A percentile compares a stretch with the other conserved stretches of the same genome.
Evolutionary conservation across 2,888 invertebrate species (phyloP).

Genomic region (Drosophila anceps): DNA sequence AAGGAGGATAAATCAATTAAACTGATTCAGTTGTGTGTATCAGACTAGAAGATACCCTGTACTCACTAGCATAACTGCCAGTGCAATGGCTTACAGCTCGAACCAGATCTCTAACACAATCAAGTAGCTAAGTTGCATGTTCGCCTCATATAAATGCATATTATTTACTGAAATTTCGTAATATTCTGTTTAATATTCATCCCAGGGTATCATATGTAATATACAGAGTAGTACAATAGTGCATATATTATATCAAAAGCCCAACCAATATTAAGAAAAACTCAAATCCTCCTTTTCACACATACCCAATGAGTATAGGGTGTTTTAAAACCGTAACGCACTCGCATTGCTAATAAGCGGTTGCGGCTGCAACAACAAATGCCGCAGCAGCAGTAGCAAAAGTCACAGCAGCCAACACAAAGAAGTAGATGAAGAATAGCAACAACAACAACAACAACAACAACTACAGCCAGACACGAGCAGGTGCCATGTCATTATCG

Average conservation of each 20-base stretch:
- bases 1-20: too few species aligned
- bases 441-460: not conserved
- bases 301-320: not conserved
- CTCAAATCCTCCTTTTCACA: not conserved
- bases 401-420: slow-evolving; percentile 23
- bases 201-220: too few species aligned
- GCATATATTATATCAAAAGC: not conserved
- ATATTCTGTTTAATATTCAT: too few species aligned
- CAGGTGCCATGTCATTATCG: slow-evolving; percentile 69
- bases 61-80: too few species aligned
- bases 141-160: too few species aligned
- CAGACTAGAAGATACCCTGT: too few species aligned
- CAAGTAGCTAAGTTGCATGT: too few species aligned
- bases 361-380: slow-evolving; percentile 40
- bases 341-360: slow-evolving; percentile 72
- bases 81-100: too few species aligned
- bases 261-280: not conserved
- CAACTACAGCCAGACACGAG: slow-evolving; percentile 6
- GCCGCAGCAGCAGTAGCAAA: slow-evolving; percentile 22
- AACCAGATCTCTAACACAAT: too few species aligned
- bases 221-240: too few species aligned
- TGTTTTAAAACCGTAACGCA: slow-evolving; percentile 32
- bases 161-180: too few species aligned
- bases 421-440: not conserved
- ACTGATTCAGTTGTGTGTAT: too few species aligned